Conservation (phyloP, 2,113 vertebrate species). For the Gavia stellata region DNA sequence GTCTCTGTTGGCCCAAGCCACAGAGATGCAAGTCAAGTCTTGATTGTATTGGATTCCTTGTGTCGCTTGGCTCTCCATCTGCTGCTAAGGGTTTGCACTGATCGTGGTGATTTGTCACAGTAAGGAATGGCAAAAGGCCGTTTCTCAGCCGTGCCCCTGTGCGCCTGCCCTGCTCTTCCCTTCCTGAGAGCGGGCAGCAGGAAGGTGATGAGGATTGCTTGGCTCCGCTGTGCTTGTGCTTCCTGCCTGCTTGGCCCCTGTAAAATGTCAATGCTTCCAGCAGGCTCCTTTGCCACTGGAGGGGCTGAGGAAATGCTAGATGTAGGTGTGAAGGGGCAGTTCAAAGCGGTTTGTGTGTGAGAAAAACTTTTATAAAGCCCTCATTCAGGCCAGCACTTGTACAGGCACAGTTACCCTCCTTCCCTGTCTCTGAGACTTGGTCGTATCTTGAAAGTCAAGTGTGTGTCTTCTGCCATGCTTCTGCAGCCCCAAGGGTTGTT, state of each 20-base stretch:
- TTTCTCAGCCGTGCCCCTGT: not conserved
- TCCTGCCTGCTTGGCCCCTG: not conserved
- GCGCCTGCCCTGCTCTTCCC: not conserved
- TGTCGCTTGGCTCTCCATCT: not conserved
- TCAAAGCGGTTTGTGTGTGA: not conserved
- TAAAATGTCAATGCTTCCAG: not conserved
- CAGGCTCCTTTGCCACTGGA: not conserved
- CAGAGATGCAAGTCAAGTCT: not conserved
- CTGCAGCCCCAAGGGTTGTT: not conserved
- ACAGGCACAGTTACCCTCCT: not conserved
- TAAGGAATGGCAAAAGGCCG: not conserved
- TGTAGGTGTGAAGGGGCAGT: not conserved
- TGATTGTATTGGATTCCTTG: not conserved
- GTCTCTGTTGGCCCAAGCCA: not conserved
- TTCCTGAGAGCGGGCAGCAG: not conserved
- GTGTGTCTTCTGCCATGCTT: not conserved
- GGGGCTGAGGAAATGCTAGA: not conserved
- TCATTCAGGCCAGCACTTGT: not conserved
- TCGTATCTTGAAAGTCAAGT: not conserved
- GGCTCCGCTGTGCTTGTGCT: rapidly evolving
- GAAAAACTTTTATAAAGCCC: not conserved
- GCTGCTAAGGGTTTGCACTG: not conserved
- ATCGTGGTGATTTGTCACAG: not conserved
- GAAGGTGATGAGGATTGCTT: not conserved
- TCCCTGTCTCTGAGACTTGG: not conserved